phyloP scores from a whole-genome alignment of 2,888 invertebrate species.

The Leptopilina drosophilae region DNA sequence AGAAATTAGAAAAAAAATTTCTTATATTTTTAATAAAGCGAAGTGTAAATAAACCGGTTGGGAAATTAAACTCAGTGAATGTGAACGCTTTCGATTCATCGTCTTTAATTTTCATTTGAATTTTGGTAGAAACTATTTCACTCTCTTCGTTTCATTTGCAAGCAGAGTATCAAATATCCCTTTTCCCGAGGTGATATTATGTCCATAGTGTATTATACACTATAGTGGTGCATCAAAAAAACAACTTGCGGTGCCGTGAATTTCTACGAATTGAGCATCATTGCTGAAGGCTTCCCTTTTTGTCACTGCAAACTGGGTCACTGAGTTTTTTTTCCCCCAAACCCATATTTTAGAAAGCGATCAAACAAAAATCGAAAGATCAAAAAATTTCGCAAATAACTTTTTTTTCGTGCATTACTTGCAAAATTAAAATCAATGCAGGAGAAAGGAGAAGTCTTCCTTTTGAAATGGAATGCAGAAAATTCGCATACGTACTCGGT shows the following conservation, averaged over 20 bases:
- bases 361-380: constrained; percentile 29
- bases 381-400: constrained; percentile 5
- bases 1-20: too few species aligned
- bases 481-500: too few species aligned
- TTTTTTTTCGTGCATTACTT: not conserved
- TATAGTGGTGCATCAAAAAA: not conserved
- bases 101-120: constrained; percentile 2
- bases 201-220: not conserved
- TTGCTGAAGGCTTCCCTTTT: constrained; percentile 26
- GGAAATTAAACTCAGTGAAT: too few species aligned
- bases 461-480: too few species aligned
- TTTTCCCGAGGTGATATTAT: constrained; percentile 9
- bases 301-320: constrained; percentile 34
- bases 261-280: constrained; percentile 30
- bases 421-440: constrained; percentile 20
- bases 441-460: too few species aligned
- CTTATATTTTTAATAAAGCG: too few species aligned
- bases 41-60: too few species aligned
- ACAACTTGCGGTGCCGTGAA: constrained; percentile 20
- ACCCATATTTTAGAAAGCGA: not conserved
- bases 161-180: not conserved
- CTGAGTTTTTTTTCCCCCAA: constrained; percentile 3
- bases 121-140: not conserved
- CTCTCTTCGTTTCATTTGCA: not conserved
- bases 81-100: not conserved